Conservation (phyloP, 2,113 vertebrate genomes). For the Bagarius yarrelli region DNA sequence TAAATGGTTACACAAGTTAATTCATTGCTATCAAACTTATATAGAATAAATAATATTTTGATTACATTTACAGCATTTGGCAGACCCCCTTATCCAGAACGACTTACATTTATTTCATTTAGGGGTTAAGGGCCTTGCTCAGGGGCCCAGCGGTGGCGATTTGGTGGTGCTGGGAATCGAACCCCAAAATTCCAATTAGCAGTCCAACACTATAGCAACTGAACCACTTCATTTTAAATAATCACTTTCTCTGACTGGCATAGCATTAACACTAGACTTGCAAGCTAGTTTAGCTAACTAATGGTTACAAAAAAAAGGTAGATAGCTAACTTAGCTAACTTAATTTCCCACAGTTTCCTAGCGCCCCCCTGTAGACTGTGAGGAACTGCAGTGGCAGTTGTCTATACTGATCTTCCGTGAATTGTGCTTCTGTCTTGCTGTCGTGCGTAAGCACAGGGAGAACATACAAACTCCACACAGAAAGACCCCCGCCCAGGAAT, state of each 20-base stretch:
- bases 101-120: too few relatives aligned
- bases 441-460: not conserved
- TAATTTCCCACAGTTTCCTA: too few relatives aligned
- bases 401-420: not conserved
- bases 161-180: too few relatives aligned
- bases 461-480: too few relatives aligned
- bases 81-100: too few relatives aligned
- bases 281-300: not conserved
- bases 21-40: not conserved
- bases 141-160: too few relatives aligned
- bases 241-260: not conserved
- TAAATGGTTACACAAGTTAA: not conserved
- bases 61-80: not conserved
- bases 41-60: not conserved
- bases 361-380: not conserved
- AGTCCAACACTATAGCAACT: too few relatives aligned
- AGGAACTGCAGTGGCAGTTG: not conserved
- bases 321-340: not conserved
- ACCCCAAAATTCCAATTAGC: too few relatives aligned
- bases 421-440: not conserved
- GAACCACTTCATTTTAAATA: too few relatives aligned
- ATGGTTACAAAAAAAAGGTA: not conserved
- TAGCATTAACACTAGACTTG: not conserved
- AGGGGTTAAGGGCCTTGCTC: too few relatives aligned
- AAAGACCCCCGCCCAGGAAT: too few relatives aligned